Base-by-base conservation (phyloP, 2,888 invertebrate species). In the Sussaba pulchella region DNA sequence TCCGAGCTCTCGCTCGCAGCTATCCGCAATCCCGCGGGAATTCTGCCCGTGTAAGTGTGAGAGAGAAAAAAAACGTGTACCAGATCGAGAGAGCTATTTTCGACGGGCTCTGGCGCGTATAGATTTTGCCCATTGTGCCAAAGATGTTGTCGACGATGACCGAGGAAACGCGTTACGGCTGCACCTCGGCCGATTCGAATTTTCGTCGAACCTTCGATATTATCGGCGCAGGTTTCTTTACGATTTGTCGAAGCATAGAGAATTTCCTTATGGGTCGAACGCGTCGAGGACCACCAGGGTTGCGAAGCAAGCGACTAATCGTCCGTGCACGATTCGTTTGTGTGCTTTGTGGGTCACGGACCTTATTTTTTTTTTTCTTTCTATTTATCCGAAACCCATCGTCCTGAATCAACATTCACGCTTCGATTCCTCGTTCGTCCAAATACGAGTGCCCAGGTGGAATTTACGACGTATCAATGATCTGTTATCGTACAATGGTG, bases 261-360 rank as follows among this genome's bases (percentile, higher is more conserved):
- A 71, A 59, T 74, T 74, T 66, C 19, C 69, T 64, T 26, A 24
- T 14, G 45, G 71, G 17, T 26, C 26, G 54, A 17, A 26, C 59
- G 63, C 52, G 19, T 45, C 61, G 19, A 41, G 71, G 75, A 81
- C 75, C 81, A 78, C 71, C 78, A 36, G 59, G 39, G 71, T 66
- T 10, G 54, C 26, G 43, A 19, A 52, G 73, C 71, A 54, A 43
- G 67, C 61, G 74, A 50, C 75, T 81, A 83, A 82, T 83, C 82
- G 82, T 47, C 52, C 82, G 82, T 81, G 66, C 64, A 81, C 63
- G 64, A 78, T 72, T 73, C 78, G 80, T 66, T 76, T 78, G 78
- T 82, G 75, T 78, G 63, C 77, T 70, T 61, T 64, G 64, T 69
- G 70, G 61, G 36, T 70, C 73, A 31, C 24, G 21, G 63, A 19